A percentile compares a stretch with the other conserved stretches of the same genome.
Conservation (phyloP, 2,888 invertebrate genomes). For the Cordilura impudica region DNA sequence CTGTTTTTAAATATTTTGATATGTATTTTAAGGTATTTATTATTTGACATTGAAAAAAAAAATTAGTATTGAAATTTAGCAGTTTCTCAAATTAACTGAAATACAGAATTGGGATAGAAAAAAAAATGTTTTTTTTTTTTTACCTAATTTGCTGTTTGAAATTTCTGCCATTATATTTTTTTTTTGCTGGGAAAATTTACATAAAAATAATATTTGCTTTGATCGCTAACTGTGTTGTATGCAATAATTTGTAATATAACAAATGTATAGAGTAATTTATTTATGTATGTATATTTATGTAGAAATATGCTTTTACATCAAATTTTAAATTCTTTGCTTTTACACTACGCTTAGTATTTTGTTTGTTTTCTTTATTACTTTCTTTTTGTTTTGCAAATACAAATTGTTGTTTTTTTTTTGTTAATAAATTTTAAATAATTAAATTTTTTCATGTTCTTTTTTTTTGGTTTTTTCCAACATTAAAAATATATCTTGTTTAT, state of each 20-base stretch:
- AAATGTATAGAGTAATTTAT: not conserved
- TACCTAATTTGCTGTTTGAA: no score
- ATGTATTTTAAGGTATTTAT: conserved; percentile 24
- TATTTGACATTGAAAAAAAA: not conserved
- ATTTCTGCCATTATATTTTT: no score
- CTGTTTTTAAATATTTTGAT: conserved; percentile 10
- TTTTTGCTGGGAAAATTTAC: no score
- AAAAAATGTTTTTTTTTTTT: no score
- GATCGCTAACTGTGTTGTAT: not conserved
- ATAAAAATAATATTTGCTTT: no score
- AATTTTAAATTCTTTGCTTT: conserved; percentile 45
- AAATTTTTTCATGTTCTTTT: conserved; percentile 33
- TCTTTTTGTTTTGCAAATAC: conserved; percentile 19
- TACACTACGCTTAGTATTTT: conserved; percentile 49
- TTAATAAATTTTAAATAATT: conserved; percentile 53
- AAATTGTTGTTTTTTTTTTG: not conserved
- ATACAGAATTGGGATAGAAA: no score
- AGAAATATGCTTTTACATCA: conserved; percentile 64
- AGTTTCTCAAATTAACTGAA: not conserved
- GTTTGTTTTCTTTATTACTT: not conserved
- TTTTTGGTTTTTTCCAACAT: conserved; percentile 51
- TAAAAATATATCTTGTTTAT: conserved; percentile 46
- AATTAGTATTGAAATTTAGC: not conserved
- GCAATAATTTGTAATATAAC: not conserved
- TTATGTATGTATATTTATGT: conserved; percentile 52